Evolutionary conservation across 2,113 vertebrate genomes (phyloP).

Genomic region (Neogobius melanostomus): DNA sequence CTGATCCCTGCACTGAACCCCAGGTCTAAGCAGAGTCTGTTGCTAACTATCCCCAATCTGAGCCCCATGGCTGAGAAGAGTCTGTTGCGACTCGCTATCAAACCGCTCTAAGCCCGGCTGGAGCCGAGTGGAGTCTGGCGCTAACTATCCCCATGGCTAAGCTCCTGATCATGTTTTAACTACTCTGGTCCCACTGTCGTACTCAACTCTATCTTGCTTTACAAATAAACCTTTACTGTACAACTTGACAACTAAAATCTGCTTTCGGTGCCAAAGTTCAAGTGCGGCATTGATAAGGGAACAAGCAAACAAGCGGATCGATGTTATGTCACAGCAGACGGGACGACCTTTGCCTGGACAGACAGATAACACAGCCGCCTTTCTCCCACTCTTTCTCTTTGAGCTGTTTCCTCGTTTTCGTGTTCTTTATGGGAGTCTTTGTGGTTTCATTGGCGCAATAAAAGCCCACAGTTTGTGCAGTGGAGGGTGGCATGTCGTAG

Average conservation of each 20-base stretch:
- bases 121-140: too few relatives aligned
- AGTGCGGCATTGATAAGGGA: slow-evolving; percentile 51
- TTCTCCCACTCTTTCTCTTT: slow-evolving; percentile 4
- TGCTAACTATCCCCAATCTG: too few relatives aligned
- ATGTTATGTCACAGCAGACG: slow-evolving; percentile 23
- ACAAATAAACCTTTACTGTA: neutral
- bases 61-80: too few relatives aligned
- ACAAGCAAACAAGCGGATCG: slow-evolving; percentile 42
- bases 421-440: slow-evolving; percentile 23
- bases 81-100: too few relatives aligned
- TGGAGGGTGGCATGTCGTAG: slow-evolving; percentile 7
- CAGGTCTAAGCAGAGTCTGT: too few relatives aligned
- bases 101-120: too few relatives aligned
- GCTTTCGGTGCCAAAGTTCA: slow-evolving; percentile 60
- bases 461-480: slow-evolving; percentile 12
- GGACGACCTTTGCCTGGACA: slow-evolving; percentile 59
- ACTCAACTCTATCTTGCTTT: too few relatives aligned
- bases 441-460: slow-evolving; percentile 11
- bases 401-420: neutral
- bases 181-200: too few relatives aligned
- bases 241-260: neutral
- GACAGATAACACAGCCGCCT: slow-evolving; percentile 33
- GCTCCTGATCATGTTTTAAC: too few relatives aligned
- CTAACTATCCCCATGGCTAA: too few relatives aligned
- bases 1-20: too few relatives aligned